Evolutionary conservation across 2,113 vertebrate species (phyloP), one percentile per base, ranked within the genome.

Genomic region (Clinocottus analis): DNA sequence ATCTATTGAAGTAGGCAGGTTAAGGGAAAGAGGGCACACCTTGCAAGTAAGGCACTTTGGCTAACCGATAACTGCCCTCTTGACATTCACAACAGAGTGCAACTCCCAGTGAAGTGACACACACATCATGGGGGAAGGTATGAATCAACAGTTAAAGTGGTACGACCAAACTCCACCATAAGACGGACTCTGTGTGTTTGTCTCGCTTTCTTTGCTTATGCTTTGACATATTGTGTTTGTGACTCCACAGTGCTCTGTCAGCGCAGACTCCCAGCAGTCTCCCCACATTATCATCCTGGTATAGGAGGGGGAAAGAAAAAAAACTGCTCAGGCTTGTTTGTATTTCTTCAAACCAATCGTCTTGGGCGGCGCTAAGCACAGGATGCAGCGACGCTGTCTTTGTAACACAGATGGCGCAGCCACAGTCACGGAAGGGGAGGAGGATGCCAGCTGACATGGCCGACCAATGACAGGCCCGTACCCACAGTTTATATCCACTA

Each of bases 1-100:
- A 78, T n/a, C 82, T 23, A 71, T 67, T 27, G 7, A 61, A 67
- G 45, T 2, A 21, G 63, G 53, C 5, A n/a, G 14, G 61, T 51
- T 60, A 64, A 21, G 10, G 25, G 8, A n/a, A 84, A 47, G n/a
- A 21, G 1, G 41, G 13, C 39, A 31, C 51, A 66, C 27, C 67
- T 66, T 56, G 45, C 17, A 49, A 2, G 13, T 12, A 2, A 73
- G 10, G 41, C 17, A 21, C 41, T 47, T 66, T 43, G 55, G 27
- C 27, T 31, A n/a, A 27, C 12, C 21, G 17, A 53, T 17, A 64
- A 27, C n/a, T 47, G 5, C 35, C 12, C 5, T 61, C 13, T 61
- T 14, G 13, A 16, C n/a, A 23, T 23, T 53, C 47, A 35, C 29
- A 14, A 9, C 37, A 69, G 31, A 23, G 21, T 17, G 17, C 5